Base-by-base conservation (phyloP, 2,113 vertebrate species). In the Carassius auratus region DNA sequence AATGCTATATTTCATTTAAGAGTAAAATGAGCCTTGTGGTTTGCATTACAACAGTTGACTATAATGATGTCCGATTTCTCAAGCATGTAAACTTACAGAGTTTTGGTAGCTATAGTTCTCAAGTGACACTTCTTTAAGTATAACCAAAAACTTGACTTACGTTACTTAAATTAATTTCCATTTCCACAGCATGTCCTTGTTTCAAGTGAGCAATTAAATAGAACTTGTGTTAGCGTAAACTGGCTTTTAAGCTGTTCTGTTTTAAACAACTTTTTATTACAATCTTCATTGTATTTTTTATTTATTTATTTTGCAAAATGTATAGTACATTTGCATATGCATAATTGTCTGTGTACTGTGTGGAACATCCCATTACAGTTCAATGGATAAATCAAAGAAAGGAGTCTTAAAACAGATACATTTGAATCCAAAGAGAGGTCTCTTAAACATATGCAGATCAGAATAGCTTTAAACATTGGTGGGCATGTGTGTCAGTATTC, bases 401-500 rank as follows among this genome's bases (percentile, higher is more conserved):
- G 3, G 3, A n/a, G 21, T n/a, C 21, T 9, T 62, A 23, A 62
- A 62, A 62, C 23, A 8, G 64, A 68, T 8, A 1, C 64, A 68
- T 33, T 68, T 33, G 17, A 33, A 71, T 71, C 7, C 68, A 71
- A 71, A 71, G 33, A 71, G 33, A 42, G 36, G 68, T 33, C 13
- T 76, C 7, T 5, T 55, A 8, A 71, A 21, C 14, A 30, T 76
- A 52, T 76, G 74, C 74, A 52, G 30, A 77, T 77, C 26, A 57
- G 15, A 57, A 33, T 42, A 42, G 42, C 42, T 45, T 10, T 45
- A 42, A 42, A 10, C 42, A 2, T 73, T 26, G 21, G 83, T 86
- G 86, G 48, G n/a, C n/a, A 10, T 64, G 52, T 77, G 75, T 79
- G 48, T 42, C 36, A 21, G 36, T 42, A 42, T 19, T 66, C 52